These are phyloP conservation scores for Oryctolagus cuniculus DNA, from an alignment of 2,113 vertebrate species.

Conservation along the genomic window DNA sequence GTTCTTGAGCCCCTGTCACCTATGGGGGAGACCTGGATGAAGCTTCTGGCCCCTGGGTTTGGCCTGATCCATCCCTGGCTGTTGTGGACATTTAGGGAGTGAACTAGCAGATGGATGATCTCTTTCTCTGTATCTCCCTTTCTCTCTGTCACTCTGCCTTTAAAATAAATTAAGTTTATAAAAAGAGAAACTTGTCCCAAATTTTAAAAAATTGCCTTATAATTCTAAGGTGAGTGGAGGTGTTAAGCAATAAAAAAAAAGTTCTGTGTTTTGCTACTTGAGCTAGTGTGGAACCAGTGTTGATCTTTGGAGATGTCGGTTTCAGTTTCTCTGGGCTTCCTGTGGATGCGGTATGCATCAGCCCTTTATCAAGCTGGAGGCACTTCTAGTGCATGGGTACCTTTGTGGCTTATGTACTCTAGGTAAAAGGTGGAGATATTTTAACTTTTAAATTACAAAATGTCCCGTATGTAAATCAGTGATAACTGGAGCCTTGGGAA, in stretches of 20 bases:
- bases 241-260: not conserved
- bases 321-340: not conserved
- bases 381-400: not conserved
- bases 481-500: not conserved
- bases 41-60: too few relatives aligned
- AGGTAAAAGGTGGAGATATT: not conserved
- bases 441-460: constrained; percentile 2
- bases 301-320: not conserved
- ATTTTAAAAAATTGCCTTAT: not conserved
- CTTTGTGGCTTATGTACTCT: not conserved
- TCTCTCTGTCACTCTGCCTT: too few relatives aligned
- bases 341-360: not conserved
- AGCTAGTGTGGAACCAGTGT: not conserved
- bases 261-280: not conserved
- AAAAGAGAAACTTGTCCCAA: not conserved
- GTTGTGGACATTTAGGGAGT: too few relatives aligned
- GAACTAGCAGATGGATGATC: too few relatives aligned
- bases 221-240: not conserved
- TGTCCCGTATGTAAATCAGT: not conserved
- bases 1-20: too few relatives aligned
- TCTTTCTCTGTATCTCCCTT: too few relatives aligned
- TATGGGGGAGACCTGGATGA: too few relatives aligned
- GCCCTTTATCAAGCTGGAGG: not conserved
- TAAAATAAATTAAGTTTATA: not conserved
- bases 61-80: too few relatives aligned